Conservation (phyloP, 1,140 invertebrate species). For the Cydia fagiglandana region DNA sequence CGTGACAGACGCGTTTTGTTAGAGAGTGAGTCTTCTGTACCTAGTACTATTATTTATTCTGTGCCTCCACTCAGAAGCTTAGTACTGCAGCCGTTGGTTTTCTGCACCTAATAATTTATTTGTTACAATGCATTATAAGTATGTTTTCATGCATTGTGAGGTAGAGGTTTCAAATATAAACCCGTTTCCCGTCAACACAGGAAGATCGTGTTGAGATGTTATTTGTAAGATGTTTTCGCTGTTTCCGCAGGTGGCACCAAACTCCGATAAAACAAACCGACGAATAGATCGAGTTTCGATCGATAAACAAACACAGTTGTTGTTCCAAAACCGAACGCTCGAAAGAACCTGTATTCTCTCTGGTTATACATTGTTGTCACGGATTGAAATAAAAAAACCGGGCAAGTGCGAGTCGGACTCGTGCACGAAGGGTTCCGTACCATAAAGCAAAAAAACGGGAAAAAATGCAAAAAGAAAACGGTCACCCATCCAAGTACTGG, state of each 20-base stretch:
- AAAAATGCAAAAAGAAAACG: too few relatives aligned
- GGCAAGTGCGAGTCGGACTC: too few relatives aligned
- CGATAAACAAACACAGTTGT: constrained; percentile 3
- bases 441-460: too few relatives aligned
- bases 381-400: too few relatives aligned
- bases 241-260: constrained; percentile 9
- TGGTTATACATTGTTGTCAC: neutral
- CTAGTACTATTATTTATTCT: too few relatives aligned
- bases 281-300: constrained; percentile 22
- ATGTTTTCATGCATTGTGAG: neutral
- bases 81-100: too few relatives aligned
- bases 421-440: too few relatives aligned
- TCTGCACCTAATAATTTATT: neutral
- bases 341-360: neutral
- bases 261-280: constrained; percentile 8
- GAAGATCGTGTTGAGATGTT: constrained; percentile 22
- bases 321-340: neutral
- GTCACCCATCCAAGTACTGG: too few relatives aligned
- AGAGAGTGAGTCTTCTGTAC: too few relatives aligned
- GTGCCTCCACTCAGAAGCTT: too few relatives aligned
- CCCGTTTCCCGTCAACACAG: constrained; percentile 23
- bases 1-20: too few relatives aligned
- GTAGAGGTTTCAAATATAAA: constrained; percentile 12
- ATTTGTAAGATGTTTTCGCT: neutral
- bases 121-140: neutral